These are phyloP conservation scores for Sylvicola fuscatus DNA, from an alignment of 2,888 invertebrate genomes.

Conservation along the genomic window DNA sequence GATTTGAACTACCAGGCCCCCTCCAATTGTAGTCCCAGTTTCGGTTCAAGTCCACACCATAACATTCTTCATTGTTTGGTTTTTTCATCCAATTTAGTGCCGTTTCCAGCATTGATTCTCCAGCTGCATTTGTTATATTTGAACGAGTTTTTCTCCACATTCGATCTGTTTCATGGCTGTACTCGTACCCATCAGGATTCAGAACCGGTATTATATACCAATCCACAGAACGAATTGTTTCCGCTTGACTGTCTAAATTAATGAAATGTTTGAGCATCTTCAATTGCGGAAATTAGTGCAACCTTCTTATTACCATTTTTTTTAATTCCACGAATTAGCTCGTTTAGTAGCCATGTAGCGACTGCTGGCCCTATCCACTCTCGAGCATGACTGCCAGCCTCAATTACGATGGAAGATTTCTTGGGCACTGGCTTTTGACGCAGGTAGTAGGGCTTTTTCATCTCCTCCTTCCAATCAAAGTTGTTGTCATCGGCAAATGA, in stretches of 20 bases:
- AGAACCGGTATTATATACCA: constrained; percentile 58
- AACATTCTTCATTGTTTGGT: constrained; percentile 25
- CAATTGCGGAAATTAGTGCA: constrained; percentile 19
- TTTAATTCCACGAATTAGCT: constrained; percentile 41
- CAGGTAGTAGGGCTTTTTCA: neutral
- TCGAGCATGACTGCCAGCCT: constrained; percentile 53
- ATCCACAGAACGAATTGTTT: constrained; percentile 37
- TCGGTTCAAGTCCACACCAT: constrained; percentile 56
- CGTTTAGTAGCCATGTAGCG: constrained; percentile 47
- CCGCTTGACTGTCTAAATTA: constrained; percentile 11
- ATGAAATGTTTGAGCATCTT: constrained; percentile 12
- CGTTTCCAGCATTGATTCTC: neutral
- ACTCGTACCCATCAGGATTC: constrained; percentile 64
- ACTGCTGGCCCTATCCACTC: constrained; percentile 70
- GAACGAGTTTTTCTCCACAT: constrained; percentile 64
- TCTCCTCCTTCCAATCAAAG: neutral
- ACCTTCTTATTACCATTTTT: constrained; percentile 31
- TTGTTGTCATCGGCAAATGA: neutral
- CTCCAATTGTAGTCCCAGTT: constrained; percentile 62
- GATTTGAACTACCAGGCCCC: constrained; percentile 46
- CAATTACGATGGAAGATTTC: constrained; percentile 61
- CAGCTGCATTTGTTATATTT: constrained; percentile 10
- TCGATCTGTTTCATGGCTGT: constrained; percentile 48
- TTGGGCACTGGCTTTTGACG: constrained; percentile 20
- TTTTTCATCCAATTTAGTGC: constrained; percentile 8